Conservation (phyloP, 1,140 invertebrate genomes). For the Cyclina sinensis region DNA sequence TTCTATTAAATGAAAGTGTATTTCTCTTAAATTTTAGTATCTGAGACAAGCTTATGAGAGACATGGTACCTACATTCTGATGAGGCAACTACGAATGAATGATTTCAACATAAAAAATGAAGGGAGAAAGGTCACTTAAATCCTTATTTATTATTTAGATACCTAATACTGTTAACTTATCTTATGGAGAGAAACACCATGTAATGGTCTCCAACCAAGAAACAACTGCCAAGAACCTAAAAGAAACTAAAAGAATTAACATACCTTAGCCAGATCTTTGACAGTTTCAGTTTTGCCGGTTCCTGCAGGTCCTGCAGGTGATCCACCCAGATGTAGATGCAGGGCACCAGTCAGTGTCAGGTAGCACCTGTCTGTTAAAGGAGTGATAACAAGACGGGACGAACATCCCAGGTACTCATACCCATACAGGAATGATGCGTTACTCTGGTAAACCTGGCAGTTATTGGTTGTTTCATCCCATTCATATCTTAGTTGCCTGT, state of each 20-base stretch:
- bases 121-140: no score
- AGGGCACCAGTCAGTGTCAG: conserved; percentile 90
- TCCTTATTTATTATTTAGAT: no score
- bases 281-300: conserved; percentile 87
- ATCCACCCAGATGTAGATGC: conserved; percentile 91
- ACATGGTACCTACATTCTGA: no score
- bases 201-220: no score
- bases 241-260: background rate
- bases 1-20: no score
- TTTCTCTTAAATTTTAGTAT: no score
- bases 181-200: no score
- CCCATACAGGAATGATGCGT: conserved; percentile 85
- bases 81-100: no score
- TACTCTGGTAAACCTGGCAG: conserved; percentile 84
- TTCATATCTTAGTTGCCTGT: conserved; percentile 87
- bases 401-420: conserved; percentile 87
- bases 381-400: conserved; percentile 87
- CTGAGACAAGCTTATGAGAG: no score
- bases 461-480: conserved; percentile 86
- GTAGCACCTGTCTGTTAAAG: conserved; percentile 88
- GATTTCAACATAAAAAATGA: no score
- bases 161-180: no score
- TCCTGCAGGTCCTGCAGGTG: conserved; percentile 86
- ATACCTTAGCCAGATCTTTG: conserved; percentile 94
- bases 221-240: no score